A percentile compares a stretch with the other conserved stretches of the same genome.
These are phyloP conservation scores for Vidua chalybeata DNA, from an alignment of 2,113 vertebrate species.

Conservation along the genomic window DNA sequence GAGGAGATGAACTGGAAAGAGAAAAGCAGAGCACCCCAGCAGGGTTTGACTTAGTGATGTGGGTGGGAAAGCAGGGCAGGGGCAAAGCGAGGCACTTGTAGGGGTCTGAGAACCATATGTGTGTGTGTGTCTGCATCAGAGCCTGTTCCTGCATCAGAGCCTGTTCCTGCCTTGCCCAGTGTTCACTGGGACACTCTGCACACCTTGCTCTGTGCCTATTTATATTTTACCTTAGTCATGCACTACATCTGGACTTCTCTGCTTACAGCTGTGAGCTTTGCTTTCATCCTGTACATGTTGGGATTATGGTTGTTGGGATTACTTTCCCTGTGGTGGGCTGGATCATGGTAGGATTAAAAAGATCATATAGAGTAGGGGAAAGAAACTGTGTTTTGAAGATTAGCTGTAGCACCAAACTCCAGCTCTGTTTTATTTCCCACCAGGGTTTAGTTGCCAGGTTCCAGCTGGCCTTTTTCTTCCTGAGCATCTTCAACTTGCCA, in stretches of 20 bases:
- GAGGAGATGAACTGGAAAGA: not conserved
- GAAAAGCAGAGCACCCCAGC: accelerated
- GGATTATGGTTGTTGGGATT: not conserved
- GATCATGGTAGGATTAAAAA: not conserved
- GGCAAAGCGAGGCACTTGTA: not conserved
- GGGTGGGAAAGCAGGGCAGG: not conserved
- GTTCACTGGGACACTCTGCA: not conserved
- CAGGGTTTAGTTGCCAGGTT: not conserved
- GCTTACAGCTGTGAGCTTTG: not conserved
- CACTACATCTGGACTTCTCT: not conserved
- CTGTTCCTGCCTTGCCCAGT: not conserved
- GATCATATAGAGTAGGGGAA: not conserved
- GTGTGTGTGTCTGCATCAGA: not conserved
- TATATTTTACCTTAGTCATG: not conserved
- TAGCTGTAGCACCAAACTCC: not conserved
- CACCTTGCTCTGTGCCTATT: accelerated
- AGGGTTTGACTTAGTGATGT: accelerated
- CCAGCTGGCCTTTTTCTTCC: not conserved
- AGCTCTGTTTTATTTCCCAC: not conserved
- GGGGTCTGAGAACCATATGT: not conserved
- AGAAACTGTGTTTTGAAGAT: not conserved
- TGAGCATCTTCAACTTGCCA: not conserved
- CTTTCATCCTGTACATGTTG: not conserved
- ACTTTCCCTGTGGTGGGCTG: not conserved
- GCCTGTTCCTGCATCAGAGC: not conserved